Base-by-base conservation (phyloP, 2,888 invertebrate genomes). In the Amorpha juglandis region DNA sequence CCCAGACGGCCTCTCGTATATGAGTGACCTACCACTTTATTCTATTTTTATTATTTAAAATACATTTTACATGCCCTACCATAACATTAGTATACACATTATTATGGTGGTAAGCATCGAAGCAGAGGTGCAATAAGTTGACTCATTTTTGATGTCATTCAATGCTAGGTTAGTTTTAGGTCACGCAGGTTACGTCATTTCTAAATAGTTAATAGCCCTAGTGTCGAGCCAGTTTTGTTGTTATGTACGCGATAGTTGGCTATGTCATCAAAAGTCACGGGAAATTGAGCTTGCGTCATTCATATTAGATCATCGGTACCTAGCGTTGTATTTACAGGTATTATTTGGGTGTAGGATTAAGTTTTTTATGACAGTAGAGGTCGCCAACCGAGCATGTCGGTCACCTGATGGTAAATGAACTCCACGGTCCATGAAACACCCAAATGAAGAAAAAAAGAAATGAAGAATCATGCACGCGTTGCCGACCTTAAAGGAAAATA, bases 181-280 rank as follows among this genome's bases (percentile, higher is more conserved):
- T 50, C 50, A 50, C 16, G 19, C 16, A 2, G 19, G 19, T 58
- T 58, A 42, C 58, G 12, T 58, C 58, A 58, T 58, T 38, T 58
- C 27, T 33, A 33, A 9, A 38, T 16, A 58, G 19, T 38, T 16
- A 42, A 42, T 58, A 42, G 42, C 58, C 19, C 4, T 6, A 6
- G 0, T 58, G 58, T 58, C 42, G 42, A 9, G 19, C 21, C 4
- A 12, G 55, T 55, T 55, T 38, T 38, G 55, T 38, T 19, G 38
- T 58, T 42, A 38, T 16, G 9, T 48, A 2, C 38, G 19, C 38
- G 19, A 58, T 42, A 42, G 48, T 8, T 63, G 52, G 53, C 52
- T 64, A 42, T 16, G 7, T 55, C 48, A 64, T 55, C 50, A 45
- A 45, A 58, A 58, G 58, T 58, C 58, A 58, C 58, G 42, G 58